phyloP scores from a whole-genome alignment of 2,797 vertebrate genomes.

The Leptoclinus maculatus region DNA sequence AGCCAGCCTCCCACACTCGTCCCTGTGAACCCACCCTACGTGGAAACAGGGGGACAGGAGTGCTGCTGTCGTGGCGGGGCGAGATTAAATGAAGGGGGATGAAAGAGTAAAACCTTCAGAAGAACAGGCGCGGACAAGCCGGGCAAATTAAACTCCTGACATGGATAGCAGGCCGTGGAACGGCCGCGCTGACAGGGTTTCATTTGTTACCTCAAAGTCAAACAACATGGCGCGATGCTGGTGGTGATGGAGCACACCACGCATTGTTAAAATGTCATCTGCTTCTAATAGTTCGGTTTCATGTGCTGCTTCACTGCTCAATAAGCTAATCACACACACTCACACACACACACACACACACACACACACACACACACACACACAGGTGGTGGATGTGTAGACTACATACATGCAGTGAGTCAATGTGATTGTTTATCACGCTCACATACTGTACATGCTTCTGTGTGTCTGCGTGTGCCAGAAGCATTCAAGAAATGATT shows the following conservation, averaged over 20 bases:
- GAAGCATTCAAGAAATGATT: neutral
- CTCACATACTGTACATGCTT: neutral
- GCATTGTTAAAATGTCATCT: slow-evolving; percentile 30
- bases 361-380: slow-evolving; percentile 10
- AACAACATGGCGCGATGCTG: slow-evolving; percentile 22
- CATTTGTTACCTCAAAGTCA: slow-evolving; percentile 52
- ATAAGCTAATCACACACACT: slow-evolving; percentile 4
- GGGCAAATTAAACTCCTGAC: slow-evolving; percentile 52
- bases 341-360: slow-evolving; percentile 10
- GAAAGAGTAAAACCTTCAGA: slow-evolving; percentile 76
- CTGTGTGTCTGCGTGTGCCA: neutral
- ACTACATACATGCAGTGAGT: neutral
- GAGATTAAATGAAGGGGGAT: slow-evolving; percentile 70
- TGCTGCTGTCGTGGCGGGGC: slow-evolving; percentile 45
- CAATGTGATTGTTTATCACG: neutral
- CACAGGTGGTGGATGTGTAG: neutral
- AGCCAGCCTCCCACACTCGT: slow-evolving; percentile 65
- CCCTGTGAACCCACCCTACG: slow-evolving; percentile 55
- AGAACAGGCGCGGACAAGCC: slow-evolving; percentile 53
- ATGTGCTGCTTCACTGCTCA: neutral
- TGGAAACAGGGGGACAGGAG: slow-evolving; percentile 54
- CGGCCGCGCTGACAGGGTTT: slow-evolving; percentile 40
- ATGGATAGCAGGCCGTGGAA: slow-evolving; percentile 36
- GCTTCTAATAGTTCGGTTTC: slow-evolving; percentile 29
- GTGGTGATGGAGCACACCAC: slow-evolving; percentile 36